These are phyloP conservation scores for Podotricha telesiphe DNA, from an alignment of 2,888 invertebrate genomes.

Conservation along the genomic window DNA sequence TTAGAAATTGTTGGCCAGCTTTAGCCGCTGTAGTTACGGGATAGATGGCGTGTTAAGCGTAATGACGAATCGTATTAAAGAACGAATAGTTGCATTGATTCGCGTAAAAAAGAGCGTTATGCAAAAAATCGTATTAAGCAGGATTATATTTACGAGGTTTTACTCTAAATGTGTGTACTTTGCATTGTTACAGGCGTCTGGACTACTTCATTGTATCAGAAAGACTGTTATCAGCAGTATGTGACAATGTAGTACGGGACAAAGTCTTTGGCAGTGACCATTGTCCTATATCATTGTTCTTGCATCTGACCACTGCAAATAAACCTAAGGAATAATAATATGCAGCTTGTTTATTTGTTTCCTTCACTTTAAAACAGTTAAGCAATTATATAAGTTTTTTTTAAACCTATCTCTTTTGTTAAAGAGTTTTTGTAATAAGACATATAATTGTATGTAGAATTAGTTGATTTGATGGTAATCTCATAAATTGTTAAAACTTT, in stretches of 20 bases:
- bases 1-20: no score
- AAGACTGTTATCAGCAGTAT: constrained; percentile 88
- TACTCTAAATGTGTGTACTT: no score
- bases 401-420: neutral
- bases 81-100: no score
- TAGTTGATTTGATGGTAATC: neutral
- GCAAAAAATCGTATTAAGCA: no score
- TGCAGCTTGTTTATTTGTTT: neutral
- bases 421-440: neutral
- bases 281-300: constrained; percentile 93
- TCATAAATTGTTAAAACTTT: neutral
- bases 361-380: neutral
- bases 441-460: constrained; percentile 12
- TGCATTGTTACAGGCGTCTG: constrained; percentile 89
- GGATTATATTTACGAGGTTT: no score
- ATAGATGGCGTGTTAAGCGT: no score
- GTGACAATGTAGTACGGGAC: constrained; percentile 92
- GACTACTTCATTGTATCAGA: constrained; percentile 97
- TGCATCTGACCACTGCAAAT: constrained; percentile 80
- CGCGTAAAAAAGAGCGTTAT: no score
- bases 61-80: no score
- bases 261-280: constrained; percentile 97
- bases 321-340: constrained; percentile 69
- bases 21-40: no score
- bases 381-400: constrained; percentile 1